phyloP scores from a whole-genome alignment of 2,888 invertebrate species.

The Cactoblastis cactorum region DNA sequence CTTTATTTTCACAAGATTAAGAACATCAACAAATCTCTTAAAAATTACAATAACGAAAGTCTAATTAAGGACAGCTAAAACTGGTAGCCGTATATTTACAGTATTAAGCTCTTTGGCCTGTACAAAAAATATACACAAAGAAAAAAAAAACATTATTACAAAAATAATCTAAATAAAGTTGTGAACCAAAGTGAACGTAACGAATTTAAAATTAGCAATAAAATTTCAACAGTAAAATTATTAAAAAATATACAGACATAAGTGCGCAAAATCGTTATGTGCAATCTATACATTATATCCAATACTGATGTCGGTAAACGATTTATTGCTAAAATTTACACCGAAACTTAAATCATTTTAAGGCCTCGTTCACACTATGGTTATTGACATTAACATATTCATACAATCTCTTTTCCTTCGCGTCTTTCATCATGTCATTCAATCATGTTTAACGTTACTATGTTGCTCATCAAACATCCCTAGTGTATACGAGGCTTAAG shows the following conservation, averaged over 20 bases:
- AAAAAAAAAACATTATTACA: conserved; percentile 36
- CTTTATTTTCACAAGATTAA: conserved; percentile 77
- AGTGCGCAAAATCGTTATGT: conserved; percentile 22
- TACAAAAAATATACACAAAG: conserved; percentile 67
- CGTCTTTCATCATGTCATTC: too few species aligned
- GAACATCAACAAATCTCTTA: conserved; percentile 80
- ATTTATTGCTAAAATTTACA: conserved; percentile 52
- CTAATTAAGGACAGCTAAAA: conserved; percentile 53
- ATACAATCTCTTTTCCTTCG: too few species aligned
- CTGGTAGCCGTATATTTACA: conserved; percentile 66
- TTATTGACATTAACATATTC: too few species aligned
- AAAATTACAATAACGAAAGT: conserved; percentile 75
- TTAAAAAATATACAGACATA: conserved; percentile 28
- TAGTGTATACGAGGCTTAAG: too few species aligned
- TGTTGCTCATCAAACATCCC: too few species aligned
- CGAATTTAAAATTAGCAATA: conserved; percentile 73
- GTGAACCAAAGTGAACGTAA: conserved; percentile 63
- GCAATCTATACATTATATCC: conserved; percentile 32
- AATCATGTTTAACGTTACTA: too few species aligned
- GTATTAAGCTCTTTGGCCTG: conserved; percentile 75
- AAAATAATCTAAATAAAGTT: conserved; percentile 54
- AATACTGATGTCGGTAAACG: conserved; percentile 62
- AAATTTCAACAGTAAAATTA: conserved; percentile 62
- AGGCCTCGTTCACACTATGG: not conserved
- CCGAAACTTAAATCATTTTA: conserved; percentile 23